These are phyloP conservation scores for Caretta caretta DNA, from an alignment of 2,113 vertebrate genomes.

Conservation along the genomic window DNA sequence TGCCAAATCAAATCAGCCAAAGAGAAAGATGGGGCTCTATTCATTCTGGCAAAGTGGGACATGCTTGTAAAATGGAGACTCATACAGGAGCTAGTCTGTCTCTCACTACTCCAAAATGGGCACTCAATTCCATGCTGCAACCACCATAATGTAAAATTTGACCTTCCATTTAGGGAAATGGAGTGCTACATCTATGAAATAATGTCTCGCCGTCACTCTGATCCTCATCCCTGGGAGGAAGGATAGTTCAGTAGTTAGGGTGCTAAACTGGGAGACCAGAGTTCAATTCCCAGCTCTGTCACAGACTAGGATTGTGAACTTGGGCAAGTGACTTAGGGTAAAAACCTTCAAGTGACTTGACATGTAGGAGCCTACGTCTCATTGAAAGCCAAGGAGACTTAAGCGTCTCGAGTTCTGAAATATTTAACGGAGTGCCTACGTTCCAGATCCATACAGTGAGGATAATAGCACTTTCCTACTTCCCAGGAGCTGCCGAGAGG, in stretches of 20 bases:
- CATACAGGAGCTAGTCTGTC: background rate
- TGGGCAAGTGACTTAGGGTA: background rate
- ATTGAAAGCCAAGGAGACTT: background rate
- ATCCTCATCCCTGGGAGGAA: background rate
- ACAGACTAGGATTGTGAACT: background rate
- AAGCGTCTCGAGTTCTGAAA: background rate
- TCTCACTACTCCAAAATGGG: background rate
- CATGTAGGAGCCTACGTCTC: background rate
- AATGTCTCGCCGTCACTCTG: background rate
- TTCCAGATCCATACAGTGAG: background rate
- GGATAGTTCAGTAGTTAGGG: background rate
- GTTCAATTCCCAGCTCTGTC: background rate
- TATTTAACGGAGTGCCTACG: background rate
- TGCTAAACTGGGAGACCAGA: background rate
- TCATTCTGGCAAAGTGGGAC: slow-evolving; percentile 34
- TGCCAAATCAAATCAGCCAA: background rate
- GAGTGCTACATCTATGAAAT: background rate
- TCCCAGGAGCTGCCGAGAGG: background rate
- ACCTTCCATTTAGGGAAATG: background rate
- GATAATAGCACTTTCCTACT: background rate
- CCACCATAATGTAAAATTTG: background rate
- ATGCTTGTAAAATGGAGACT: background rate
- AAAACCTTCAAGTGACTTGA: background rate
- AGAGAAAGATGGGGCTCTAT: background rate
- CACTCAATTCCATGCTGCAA: background rate